A percentile compares a stretch with the other conserved stretches of the same genome.
These are phyloP conservation scores for Cryptus viduatorius DNA, from an alignment of 2,888 invertebrate genomes.

Conservation along the genomic window DNA sequence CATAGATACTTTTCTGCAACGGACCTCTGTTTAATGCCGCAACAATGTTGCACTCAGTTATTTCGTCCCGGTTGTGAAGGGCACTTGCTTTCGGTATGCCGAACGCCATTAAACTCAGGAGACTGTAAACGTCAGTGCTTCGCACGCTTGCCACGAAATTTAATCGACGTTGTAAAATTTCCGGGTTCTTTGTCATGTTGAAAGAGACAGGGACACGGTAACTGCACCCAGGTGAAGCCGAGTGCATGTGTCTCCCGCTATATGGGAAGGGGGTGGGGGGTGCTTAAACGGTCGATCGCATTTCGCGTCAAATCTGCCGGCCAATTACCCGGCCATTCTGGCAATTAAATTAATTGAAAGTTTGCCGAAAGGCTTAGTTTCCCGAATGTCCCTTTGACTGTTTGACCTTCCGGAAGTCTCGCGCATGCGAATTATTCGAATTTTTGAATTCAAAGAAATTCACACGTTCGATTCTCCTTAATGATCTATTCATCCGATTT, in stretches of 20 bases:
- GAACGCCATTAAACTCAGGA: constrained; percentile 7
- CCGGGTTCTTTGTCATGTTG: neutral
- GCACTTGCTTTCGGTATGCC: neutral
- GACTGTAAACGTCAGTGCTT: neutral
- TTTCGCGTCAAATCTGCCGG: too few species aligned
- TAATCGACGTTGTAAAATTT: neutral
- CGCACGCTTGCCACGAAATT: neutral
- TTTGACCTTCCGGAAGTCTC: too few species aligned
- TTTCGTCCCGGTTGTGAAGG: neutral
- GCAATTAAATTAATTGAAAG: too few species aligned
- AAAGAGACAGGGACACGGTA: neutral
- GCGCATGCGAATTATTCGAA: too few species aligned
- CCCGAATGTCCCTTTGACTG: too few species aligned
- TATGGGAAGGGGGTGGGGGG: too few species aligned
- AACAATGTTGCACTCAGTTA: neutral
- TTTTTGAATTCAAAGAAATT: too few species aligned
- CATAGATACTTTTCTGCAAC: neutral
- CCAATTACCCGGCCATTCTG: too few species aligned
- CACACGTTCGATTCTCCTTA: too few species aligned
- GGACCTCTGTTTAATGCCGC: neutral
- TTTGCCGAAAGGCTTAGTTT: too few species aligned
- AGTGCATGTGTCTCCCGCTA: neutral
- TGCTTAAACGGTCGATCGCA: too few species aligned
- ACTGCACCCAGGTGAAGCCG: neutral
- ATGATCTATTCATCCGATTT: too few species aligned